Conservation (phyloP, 2,797 vertebrate species). For the Falco concolor region DNA sequence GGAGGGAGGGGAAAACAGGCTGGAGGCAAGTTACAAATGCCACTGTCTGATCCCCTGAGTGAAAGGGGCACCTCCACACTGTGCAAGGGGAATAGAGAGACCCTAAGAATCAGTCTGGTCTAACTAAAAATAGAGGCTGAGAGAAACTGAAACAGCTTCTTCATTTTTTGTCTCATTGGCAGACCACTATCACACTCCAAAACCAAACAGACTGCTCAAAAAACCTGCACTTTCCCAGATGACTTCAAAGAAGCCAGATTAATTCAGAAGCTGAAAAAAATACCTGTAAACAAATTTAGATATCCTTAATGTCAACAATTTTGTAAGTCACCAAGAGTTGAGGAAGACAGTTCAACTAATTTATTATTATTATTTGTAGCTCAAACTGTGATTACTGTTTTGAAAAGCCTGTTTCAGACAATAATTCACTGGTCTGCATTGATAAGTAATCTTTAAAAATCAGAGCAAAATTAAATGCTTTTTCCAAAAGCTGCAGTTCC, state of each 20-base stretch:
- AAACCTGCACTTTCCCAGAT: not conserved
- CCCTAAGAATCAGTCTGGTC: not conserved
- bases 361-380: not conserved
- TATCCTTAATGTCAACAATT: not conserved
- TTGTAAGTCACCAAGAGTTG: not conserved
- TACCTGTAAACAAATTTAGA: not conserved
- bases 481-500: not conserved
- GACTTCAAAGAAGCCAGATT: not conserved
- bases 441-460: not conserved
- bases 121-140: not conserved
- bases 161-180: not conserved
- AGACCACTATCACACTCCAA: not conserved
- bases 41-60: not conserved
- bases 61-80: not conserved
- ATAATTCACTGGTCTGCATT: not conserved
- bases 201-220: not conserved
- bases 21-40: not conserved
- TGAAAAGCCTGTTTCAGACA: not conserved
- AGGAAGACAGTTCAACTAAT: not conserved
- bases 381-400: not conserved
- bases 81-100: not conserved
- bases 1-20: not conserved
- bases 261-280: not conserved
- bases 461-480: not conserved
- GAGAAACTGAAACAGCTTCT: not conserved